These are phyloP conservation scores for Petaurus breviceps DNA, from an alignment of 2,113 vertebrate species.

Conservation along the genomic window DNA sequence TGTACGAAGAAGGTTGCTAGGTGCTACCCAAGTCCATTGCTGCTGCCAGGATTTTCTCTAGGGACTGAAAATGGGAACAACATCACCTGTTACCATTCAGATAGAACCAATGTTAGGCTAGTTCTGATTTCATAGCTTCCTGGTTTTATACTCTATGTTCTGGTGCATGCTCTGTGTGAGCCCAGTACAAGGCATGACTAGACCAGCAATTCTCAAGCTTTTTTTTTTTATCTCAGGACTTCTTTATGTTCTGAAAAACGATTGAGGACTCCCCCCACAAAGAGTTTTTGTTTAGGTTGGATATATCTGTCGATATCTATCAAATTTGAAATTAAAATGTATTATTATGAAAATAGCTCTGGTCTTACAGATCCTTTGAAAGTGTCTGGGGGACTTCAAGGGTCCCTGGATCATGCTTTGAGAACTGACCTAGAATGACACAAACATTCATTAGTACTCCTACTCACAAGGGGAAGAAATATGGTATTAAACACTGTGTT, in stretches of 20 bases:
- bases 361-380: background rate
- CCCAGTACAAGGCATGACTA: background rate
- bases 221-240: background rate
- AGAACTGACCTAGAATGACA: background rate
- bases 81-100: background rate
- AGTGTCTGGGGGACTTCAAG: background rate
- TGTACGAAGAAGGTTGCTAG: background rate
- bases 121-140: background rate
- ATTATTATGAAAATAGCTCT: background rate
- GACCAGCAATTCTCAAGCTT: background rate
- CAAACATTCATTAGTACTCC: background rate
- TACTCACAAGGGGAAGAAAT: background rate
- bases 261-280: background rate
- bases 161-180: background rate
- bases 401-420: background rate
- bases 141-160: background rate
- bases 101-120: background rate
- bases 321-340: background rate
- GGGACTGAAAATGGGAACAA: background rate
- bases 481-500: background rate
- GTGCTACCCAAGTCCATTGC: background rate
- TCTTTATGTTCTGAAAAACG: background rate
- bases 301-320: background rate
- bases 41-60: background rate
- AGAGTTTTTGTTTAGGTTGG: background rate